Percentiles rank a stretch among this genome's conserved stretches.
Evolutionary conservation across 2,888 invertebrate genomes (phyloP).

Genomic region (Morpho deidamia): DNA sequence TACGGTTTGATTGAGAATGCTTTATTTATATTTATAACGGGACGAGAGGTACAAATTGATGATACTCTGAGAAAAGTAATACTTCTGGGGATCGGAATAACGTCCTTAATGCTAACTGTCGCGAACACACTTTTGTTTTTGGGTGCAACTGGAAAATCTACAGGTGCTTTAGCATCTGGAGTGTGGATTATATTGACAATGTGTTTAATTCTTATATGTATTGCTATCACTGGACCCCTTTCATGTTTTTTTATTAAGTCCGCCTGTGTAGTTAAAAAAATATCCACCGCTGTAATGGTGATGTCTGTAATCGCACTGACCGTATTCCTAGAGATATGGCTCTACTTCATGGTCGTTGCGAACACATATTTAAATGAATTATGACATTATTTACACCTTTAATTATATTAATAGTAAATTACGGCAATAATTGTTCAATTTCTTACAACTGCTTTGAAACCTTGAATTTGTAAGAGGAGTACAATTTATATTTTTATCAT

Average conservation of each 20-base stretch:
- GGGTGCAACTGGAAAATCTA: slow-evolving; percentile 23
- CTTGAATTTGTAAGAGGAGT: too few relatives aligned
- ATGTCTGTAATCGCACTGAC: slow-evolving; percentile 26
- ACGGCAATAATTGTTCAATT: too few relatives aligned
- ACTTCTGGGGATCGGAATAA: slow-evolving; percentile 31
- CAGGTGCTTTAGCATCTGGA: slow-evolving; percentile 16
- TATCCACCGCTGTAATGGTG: slow-evolving; percentile 24
- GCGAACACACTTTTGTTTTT: slow-evolving; percentile 32
- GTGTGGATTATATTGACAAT: slow-evolving; percentile 29
- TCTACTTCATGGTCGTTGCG: slow-evolving; percentile 42
- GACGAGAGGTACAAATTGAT: slow-evolving; percentile 18
- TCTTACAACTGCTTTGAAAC: too few relatives aligned
- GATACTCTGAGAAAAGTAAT: slow-evolving; percentile 33
- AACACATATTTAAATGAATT: slow-evolving; percentile 29
- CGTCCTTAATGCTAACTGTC: slow-evolving; percentile 32
- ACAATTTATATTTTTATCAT: too few relatives aligned
- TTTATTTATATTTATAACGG: slow-evolving; percentile 11
- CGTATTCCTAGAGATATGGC: slow-evolving; percentile 39
- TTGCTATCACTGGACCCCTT: slow-evolving; percentile 29
- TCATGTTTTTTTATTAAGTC: slow-evolving; percentile 36
- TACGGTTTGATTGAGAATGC: slow-evolving; percentile 39
- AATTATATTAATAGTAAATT: too few relatives aligned
- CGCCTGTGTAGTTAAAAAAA: slow-evolving; percentile 35
- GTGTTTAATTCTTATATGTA: slow-evolving; percentile 28
- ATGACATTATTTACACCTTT: neutral